phyloP scores from a whole-genome alignment of 2,888 invertebrate genomes.

The Rhimphoctona megacephalus region DNA sequence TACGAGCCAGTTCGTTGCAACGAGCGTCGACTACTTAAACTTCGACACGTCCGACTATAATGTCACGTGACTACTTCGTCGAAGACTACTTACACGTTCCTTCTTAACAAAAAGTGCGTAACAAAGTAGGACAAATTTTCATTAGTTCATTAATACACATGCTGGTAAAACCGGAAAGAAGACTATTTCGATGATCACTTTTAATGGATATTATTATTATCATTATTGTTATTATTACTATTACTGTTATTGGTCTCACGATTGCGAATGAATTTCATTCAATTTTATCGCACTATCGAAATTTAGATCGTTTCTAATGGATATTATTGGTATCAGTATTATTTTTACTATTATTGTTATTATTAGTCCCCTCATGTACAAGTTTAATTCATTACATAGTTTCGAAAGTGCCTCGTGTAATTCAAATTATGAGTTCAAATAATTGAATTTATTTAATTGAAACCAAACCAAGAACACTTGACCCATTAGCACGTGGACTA shows the following conservation, averaged over 20 bases:
- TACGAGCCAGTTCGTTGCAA: conserved; percentile 28
- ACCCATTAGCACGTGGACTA: too few relatives aligned
- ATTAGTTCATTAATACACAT: not conserved
- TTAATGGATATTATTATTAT: not conserved
- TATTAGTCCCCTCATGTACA: not conserved
- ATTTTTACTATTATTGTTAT: not conserved
- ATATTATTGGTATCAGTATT: not conserved
- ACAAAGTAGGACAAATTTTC: not conserved
- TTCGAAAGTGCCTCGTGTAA: too few relatives aligned
- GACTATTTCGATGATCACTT: not conserved
- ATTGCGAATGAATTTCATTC: not conserved
- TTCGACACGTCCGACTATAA: conserved; percentile 42
- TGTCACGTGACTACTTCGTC: conserved; percentile 20
- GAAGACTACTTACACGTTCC: not conserved
- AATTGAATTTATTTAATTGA: too few relatives aligned
- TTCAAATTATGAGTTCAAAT: too few relatives aligned
- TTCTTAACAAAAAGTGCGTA: not conserved
- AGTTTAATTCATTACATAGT: too few relatives aligned
- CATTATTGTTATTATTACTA: not conserved
- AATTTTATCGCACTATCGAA: not conserved
- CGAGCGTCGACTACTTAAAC: conserved; percentile 41
- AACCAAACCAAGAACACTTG: too few relatives aligned
- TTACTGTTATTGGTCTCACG: not conserved
- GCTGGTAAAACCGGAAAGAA: not conserved
- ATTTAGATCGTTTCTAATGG: not conserved